Base-by-base conservation (phyloP, 2,888 invertebrate genomes). In the Troides aeacus region DNA sequence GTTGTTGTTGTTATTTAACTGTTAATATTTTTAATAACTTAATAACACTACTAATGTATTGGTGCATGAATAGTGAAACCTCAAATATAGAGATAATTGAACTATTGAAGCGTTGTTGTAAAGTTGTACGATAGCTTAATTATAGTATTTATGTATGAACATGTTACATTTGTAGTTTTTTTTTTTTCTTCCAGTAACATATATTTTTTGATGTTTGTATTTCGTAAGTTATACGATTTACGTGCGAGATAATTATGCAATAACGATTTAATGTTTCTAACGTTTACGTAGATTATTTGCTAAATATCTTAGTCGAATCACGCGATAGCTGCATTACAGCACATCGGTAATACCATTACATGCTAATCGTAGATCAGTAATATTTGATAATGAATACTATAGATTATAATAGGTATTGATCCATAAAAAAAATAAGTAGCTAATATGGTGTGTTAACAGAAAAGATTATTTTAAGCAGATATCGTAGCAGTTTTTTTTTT, bases 1-100 rank as follows among this genome's bases (percentile, higher is more conserved):
- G 62, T 46, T 46, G 21, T 58, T 50, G 21, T 10, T 15, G n/a
- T 18, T 17, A 46, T 50, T 58, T 39, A 17, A 18, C 23, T 5
- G 24, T 24, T 24, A 23, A 36, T 60, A 23, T 46, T 59, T 67
- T 23, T 59, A 68, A 68, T 68, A 56, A 64, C 68, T 64, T 64
- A 61, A 69, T 69, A 57, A 42, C 61, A 1, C n/a, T 30, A 30
- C 53, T 24, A 63, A 53, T 58, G 53, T 24, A 18, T 1, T 17
- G 42, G 24, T 39, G 50, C 39, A 60, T 53, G 39, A 23, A 68
- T 64, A 39, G 36, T 60, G 21, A 69, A 64, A 6, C 59, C 21
- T 30, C 24, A 24, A 65, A 42, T 50, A 56, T 21, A 39, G 15
- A 15, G 18, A 59, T 56, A 62, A 69, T 64, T 61, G 57, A 56